Base-by-base conservation (phyloP, 1,140 invertebrate species). In the Melitaea cinxia region DNA sequence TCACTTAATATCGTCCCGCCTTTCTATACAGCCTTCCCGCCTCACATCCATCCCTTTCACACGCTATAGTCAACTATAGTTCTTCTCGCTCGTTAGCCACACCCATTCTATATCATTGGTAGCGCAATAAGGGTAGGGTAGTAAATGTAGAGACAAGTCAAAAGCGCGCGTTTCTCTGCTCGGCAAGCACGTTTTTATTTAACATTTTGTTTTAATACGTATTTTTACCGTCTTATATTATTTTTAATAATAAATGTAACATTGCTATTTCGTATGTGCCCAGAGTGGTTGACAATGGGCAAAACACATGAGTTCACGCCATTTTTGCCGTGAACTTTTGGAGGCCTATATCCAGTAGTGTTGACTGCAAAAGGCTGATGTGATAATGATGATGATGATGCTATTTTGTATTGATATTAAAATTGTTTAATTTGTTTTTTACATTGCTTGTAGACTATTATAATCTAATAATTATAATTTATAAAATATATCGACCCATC, bases 41-140 rank as follows among this genome's bases (percentile, higher is more conserved):
- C 73, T 68, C 42, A 33, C 35, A 7, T 4, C 42, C 15, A 23
- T 73, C 73, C 49, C 69, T 53, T 21, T 65, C 60, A 12, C 62
- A 5, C 59, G 2, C 24, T 14, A 1, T 4, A 4, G 1, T 4
- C 6, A 15, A 4, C 5, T 24, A 19, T 67, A 47, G 19, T 17
- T 10, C 45, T 21, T 77, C 69, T 59, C 69, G 2, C 4, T 62
- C 60, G 17, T 49, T 1, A 14, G 47, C 65, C 47, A 65, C 77
- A 72, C 77, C 77, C 50, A 45, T 12, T 9, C 6, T 0, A 17
- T 28, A 19, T 47, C 23, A 80, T 79, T 82, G 77, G 77, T 62
- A 19, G 33, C 53, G 47, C 14, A 49, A 37, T 57, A 33, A 19
- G 55, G 26, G 50, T 60, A 59, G 37, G 52, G 62, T 6, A 4